phyloP scores from a whole-genome alignment of 2,888 invertebrate genomes.

The Aporophyla lueneburgensis region DNA sequence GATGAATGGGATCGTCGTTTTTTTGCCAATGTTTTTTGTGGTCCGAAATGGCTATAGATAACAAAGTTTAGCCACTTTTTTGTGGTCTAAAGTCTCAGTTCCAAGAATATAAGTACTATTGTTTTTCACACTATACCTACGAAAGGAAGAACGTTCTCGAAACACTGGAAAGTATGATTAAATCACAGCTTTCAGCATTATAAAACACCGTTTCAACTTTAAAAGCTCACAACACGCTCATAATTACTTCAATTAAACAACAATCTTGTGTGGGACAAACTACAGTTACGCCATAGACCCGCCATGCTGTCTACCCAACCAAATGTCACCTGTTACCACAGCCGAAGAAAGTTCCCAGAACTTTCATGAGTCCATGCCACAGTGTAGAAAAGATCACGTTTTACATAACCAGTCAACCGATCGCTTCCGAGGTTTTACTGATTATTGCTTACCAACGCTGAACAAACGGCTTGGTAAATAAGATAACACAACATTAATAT shows the following conservation, averaged over 20 bases:
- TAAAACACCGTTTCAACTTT: constrained; percentile 3
- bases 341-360: constrained; percentile 56
- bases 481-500: constrained; percentile 33
- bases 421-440: constrained; percentile 27
- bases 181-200: background rate
- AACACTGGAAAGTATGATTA: background rate
- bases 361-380: constrained; percentile 51
- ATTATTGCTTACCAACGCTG: constrained; percentile 28
- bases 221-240: background rate
- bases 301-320: constrained; percentile 45
- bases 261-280: constrained; percentile 26
- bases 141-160: background rate
- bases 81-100: background rate
- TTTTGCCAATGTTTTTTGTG: constrained; percentile 14
- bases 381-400: constrained; percentile 49
- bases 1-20: constrained; percentile 25
- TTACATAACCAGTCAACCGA: constrained; percentile 57
- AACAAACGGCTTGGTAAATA: constrained; percentile 28
- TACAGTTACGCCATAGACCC: constrained; percentile 38
- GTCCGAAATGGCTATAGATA: background rate
- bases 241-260: constrained; percentile 26
- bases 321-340: constrained; percentile 49
- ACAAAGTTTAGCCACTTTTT: background rate
- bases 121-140: background rate
- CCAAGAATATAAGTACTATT: background rate